Evolutionary conservation across 1,140 invertebrate species (phyloP).

Genomic region (Trichoplusia ni): DNA sequence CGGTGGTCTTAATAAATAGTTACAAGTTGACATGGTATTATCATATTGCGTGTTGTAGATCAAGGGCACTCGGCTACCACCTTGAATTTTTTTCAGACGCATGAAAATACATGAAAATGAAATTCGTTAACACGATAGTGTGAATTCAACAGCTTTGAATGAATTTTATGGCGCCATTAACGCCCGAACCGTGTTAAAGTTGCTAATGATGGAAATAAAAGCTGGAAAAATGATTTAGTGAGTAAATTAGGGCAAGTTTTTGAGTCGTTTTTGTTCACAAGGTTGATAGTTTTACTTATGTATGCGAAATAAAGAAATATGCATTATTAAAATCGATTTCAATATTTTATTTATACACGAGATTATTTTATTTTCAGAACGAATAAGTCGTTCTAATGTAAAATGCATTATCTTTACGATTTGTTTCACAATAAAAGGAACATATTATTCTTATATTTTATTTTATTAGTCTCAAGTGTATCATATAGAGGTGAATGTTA

Average conservation of each 20-base stretch:
- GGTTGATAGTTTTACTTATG: too few relatives aligned
- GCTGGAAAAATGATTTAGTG: not conserved
- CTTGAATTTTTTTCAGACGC: conserved; percentile 26
- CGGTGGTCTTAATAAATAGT: conserved; percentile 21
- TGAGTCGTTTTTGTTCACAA: too few relatives aligned
- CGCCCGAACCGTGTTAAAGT: too few relatives aligned
- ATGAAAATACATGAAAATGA: conserved; percentile 16
- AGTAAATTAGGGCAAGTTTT: not conserved
- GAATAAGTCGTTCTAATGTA: too few relatives aligned
- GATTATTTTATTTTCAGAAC: too few relatives aligned
- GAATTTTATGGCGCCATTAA: conserved; percentile 3
- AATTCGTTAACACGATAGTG: conserved; percentile 1
- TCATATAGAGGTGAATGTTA: conserved; percentile 9
- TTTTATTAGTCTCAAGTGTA: too few relatives aligned
- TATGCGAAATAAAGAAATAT: too few relatives aligned
- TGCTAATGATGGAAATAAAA: not conserved
- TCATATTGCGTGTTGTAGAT: conserved; percentile 30
- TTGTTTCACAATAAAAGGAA: too few relatives aligned
- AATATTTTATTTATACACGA: too few relatives aligned
- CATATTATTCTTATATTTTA: too few relatives aligned
- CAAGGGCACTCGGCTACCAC: conserved; percentile 29
- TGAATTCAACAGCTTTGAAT: not conserved
- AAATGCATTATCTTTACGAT: too few relatives aligned
- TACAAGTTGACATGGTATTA: conserved; percentile 17
- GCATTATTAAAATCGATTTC: too few relatives aligned